Evolutionary conservation across 2,888 invertebrate species (phyloP).

Genomic region (Leucania comma): DNA sequence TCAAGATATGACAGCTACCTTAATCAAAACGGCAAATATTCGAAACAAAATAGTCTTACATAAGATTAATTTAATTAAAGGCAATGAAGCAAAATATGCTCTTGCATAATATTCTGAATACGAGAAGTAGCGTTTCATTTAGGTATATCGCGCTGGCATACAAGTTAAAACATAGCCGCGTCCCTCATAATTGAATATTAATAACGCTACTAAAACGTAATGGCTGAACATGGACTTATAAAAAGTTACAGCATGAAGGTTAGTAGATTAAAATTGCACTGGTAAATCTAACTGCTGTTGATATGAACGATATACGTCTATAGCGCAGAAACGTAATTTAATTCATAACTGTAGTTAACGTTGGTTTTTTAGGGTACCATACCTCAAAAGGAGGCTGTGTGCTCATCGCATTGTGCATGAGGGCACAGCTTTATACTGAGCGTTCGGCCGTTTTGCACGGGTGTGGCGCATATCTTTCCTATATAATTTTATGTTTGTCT

Average conservation of each 20-base stretch:
- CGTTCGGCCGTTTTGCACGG: no score
- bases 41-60: conserved; percentile 39
- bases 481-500: no score
- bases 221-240: conserved; percentile 37
- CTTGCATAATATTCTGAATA: conserved; percentile 41
- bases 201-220: conserved; percentile 53
- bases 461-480: no score
- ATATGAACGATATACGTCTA: conserved; percentile 17
- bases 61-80: conserved; percentile 53
- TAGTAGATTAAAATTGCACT: conserved; percentile 34
- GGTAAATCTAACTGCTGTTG: conserved; percentile 30
- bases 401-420: no score
- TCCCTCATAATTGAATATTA: conserved; percentile 55
- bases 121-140: conserved; percentile 42
- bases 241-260: conserved; percentile 46
- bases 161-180: conserved; percentile 30
- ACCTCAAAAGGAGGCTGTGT: no score
- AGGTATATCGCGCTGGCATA: conserved; percentile 26
- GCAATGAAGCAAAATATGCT: conserved; percentile 49
- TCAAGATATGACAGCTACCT: conserved; percentile 34
- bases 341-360: conserved; percentile 8
- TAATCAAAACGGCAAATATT: conserved; percentile 41
- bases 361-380: no score
- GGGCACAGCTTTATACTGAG: no score
- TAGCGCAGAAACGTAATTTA: conserved; percentile 14